Conservation (phyloP, 2,888 invertebrate species). For the Mimas tiliae region DNA sequence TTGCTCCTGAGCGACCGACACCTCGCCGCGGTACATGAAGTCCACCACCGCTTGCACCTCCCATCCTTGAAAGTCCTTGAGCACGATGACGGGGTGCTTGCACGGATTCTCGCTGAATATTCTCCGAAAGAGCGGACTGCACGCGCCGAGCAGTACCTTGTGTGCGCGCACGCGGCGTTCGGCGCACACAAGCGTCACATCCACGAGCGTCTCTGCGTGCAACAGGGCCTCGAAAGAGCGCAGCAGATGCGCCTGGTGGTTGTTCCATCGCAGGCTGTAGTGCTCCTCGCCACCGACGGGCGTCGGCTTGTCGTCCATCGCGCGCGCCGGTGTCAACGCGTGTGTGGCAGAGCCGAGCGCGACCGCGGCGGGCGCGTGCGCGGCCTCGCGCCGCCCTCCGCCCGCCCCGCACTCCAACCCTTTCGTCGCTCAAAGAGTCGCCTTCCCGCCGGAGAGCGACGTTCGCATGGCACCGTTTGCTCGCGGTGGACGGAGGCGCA, state of each 20-base stretch:
- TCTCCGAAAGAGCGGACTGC: constrained; percentile 94
- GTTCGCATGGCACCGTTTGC: constrained; percentile 65
- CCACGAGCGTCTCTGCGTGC: constrained; percentile 93
- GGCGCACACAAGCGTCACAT: constrained; percentile 95
- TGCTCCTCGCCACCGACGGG: constrained; percentile 87
- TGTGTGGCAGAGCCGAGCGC: constrained; percentile 61
- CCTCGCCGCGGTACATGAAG: constrained; percentile 97
- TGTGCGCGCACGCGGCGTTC: constrained; percentile 94
- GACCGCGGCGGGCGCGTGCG: constrained; percentile 58
- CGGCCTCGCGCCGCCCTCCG: constrained; percentile 74
- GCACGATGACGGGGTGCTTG: constrained; percentile 96
- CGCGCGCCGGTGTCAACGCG: constrained; percentile 69
- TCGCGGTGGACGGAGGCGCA: constrained; percentile 41
- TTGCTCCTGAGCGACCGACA: constrained; percentile 94
- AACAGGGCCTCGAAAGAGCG: constrained; percentile 95
- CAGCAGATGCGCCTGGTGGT: constrained; percentile 95
- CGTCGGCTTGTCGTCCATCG: constrained; percentile 80
- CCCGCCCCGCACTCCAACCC: constrained; percentile 76
- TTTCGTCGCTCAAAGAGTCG: constrained; percentile 73
- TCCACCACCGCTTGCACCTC: constrained; percentile 95
- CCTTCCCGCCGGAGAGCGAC: constrained; percentile 67
- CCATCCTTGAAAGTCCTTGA: constrained; percentile 95
- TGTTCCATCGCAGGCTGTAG: constrained; percentile 97
- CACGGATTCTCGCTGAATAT: constrained; percentile 96
- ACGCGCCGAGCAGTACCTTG: constrained; percentile 95